These are phyloP conservation scores for Valencia hispanica DNA, from an alignment of 2,797 vertebrate genomes.

Conservation along the genomic window DNA sequence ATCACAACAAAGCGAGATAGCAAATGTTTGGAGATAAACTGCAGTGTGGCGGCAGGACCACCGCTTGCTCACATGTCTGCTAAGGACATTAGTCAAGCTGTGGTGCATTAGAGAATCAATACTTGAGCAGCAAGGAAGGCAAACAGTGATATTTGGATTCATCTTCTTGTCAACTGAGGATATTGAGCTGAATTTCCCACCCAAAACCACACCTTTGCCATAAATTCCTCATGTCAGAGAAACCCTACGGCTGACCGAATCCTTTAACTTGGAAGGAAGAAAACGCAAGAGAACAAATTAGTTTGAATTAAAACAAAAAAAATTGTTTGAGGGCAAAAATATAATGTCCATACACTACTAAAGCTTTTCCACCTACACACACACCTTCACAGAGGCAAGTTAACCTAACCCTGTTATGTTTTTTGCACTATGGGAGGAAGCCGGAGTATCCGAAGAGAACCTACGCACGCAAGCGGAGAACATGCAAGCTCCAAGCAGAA, in stretches of 20 bases:
- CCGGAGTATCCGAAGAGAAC: not conserved
- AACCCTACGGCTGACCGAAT: conserved; percentile 65
- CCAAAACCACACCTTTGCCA: conserved; percentile 60
- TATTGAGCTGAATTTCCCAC: conserved; percentile 67
- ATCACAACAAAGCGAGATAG: conserved; percentile 57
- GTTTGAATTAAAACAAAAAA: conserved; percentile 1
- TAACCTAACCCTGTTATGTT: not conserved
- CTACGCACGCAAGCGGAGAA: not conserved
- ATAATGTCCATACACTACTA: not conserved
- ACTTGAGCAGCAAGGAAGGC: conserved; percentile 64
- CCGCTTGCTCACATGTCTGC: conserved; percentile 59
- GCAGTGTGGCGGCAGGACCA: conserved; percentile 52
- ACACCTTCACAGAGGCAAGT: not conserved
- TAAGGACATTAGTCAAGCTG: conserved; percentile 79
- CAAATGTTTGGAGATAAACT: conserved; percentile 54
- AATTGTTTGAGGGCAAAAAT: conserved; percentile 22
- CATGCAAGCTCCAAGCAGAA: not conserved
- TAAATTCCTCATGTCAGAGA: conserved; percentile 74
- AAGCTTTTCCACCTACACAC: not conserved
- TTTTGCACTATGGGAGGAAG: not conserved
- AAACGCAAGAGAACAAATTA: conserved; percentile 43
- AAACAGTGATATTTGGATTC: conserved; percentile 76
- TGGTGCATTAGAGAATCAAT: conserved; percentile 76
- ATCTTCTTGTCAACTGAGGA: conserved; percentile 66
- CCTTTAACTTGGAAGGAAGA: conserved; percentile 62